Evolutionary conservation across 2,113 vertebrate species (phyloP).

Genomic region (Bos indicus): DNA sequence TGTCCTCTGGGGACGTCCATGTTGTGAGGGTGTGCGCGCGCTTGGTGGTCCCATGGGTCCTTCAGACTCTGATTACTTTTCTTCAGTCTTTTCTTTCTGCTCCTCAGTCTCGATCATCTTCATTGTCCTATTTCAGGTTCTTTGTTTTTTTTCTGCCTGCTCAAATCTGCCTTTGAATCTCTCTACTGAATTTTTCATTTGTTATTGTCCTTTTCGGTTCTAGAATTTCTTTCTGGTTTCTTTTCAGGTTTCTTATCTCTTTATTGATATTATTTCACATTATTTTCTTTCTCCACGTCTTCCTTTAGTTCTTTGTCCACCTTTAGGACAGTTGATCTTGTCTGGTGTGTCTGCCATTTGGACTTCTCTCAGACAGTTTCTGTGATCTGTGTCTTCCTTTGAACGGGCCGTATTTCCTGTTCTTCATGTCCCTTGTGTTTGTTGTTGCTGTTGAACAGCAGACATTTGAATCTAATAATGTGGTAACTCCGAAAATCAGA

Average conservation of each 20-base stretch:
- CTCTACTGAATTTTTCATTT: neutral
- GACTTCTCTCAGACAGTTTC: neutral
- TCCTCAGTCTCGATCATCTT: neutral
- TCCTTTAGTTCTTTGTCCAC: neutral
- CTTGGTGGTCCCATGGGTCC: neutral
- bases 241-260: neutral
- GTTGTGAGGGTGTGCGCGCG: accelerated
- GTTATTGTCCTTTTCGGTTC: neutral
- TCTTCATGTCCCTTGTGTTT: neutral
- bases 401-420: neutral
- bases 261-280: neutral
- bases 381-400: neutral
- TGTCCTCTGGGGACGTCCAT: neutral
- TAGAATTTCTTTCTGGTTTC: neutral
- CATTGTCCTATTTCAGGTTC: neutral
- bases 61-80: neutral
- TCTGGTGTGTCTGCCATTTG: neutral
- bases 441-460: neutral
- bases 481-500: neutral
- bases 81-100: neutral
- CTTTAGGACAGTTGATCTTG: neutral
- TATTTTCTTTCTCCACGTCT: neutral
- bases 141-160: neutral
- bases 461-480: neutral
- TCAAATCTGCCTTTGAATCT: neutral